Evolutionary conservation across 2,888 invertebrate species (phyloP).

Genomic region (Ceratothoa steindachneri): DNA sequence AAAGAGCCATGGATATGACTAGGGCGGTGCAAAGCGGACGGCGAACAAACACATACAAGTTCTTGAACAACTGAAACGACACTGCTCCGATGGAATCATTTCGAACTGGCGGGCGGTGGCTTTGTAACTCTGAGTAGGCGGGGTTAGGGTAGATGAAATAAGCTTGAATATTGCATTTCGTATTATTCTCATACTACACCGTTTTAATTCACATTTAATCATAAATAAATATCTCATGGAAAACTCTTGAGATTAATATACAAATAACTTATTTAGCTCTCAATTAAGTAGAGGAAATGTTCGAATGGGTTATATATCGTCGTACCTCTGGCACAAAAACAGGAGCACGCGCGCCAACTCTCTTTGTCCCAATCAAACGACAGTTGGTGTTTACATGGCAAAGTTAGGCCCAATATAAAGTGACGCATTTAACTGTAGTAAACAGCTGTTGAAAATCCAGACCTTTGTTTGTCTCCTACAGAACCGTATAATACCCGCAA

Average conservation of each 20-base stretch:
- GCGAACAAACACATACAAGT: slow-evolving; percentile 19
- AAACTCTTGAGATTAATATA: too few relatives aligned
- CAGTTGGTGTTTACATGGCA: not conserved
- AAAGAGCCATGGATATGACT: slow-evolving; percentile 27
- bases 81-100: slow-evolving; percentile 22
- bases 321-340: slow-evolving; percentile 35
- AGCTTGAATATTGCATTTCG: not conserved
- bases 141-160: slow-evolving; percentile 18
- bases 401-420: not conserved
- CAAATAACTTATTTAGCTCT: too few relatives aligned
- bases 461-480: too few relatives aligned
- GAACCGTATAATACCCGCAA: not conserved
- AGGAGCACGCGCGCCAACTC: slow-evolving; percentile 46
- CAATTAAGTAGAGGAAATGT: too few relatives aligned
- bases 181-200: not conserved
- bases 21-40: slow-evolving; percentile 32
- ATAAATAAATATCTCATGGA: not conserved
- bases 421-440: not conserved
- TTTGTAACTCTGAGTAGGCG: slow-evolving; percentile 14
- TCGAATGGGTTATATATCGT: slow-evolving; percentile 16
- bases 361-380: slow-evolving; percentile 33
- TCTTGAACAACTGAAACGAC: slow-evolving; percentile 26
- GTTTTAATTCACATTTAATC: not conserved
- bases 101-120: slow-evolving; percentile 28
- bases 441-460: too few relatives aligned